These are phyloP conservation scores for Hydrolagus colliei DNA, from an alignment of 2,797 vertebrate genomes.

Conservation along the genomic window DNA sequence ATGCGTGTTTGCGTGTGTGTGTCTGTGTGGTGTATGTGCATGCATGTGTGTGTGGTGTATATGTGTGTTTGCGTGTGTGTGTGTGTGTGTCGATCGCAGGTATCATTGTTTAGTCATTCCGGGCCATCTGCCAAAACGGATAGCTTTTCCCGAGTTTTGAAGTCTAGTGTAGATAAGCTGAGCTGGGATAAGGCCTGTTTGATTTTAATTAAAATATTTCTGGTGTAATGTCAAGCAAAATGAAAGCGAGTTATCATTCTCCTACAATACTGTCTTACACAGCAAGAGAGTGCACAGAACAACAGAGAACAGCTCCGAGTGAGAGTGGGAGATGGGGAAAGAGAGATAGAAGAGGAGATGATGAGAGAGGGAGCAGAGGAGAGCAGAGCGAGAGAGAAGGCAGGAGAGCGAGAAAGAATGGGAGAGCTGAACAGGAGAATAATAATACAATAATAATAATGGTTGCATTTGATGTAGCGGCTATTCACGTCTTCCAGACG, in stretches of 20 bases:
- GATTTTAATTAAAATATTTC: slow-evolving; percentile 23
- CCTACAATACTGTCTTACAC: too few species aligned
- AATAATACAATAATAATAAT: too few species aligned
- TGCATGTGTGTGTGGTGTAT: slow-evolving; percentile 69
- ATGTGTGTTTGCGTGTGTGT: slow-evolving; percentile 62
- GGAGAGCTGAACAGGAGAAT: background rate
- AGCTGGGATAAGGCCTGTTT: background rate
- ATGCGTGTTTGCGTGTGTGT: slow-evolving; percentile 85
- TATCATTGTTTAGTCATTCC: slow-evolving; percentile 59
- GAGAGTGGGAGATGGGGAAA: slow-evolving; percentile 27
- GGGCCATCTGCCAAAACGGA: background rate
- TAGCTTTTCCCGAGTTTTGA: slow-evolving; percentile 17
- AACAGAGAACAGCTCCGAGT: slow-evolving; percentile 47
- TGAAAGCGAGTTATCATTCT: background rate
- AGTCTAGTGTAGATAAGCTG: background rate
- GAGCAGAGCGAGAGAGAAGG: slow-evolving; percentile 56
- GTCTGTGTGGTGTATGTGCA: slow-evolving; percentile 67
- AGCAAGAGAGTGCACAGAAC: slow-evolving; percentile 11
- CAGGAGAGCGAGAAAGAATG: slow-evolving; percentile 4
- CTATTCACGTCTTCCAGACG: too few species aligned
- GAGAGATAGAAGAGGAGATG: slow-evolving; percentile 34
- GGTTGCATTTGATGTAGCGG: too few species aligned
- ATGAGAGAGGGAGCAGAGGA: slow-evolving; percentile 51
- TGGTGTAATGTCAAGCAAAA: background rate
- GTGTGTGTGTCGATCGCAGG: slow-evolving; percentile 73